phyloP scores from a whole-genome alignment of 2,888 invertebrate species.

The Thyatira batis region DNA sequence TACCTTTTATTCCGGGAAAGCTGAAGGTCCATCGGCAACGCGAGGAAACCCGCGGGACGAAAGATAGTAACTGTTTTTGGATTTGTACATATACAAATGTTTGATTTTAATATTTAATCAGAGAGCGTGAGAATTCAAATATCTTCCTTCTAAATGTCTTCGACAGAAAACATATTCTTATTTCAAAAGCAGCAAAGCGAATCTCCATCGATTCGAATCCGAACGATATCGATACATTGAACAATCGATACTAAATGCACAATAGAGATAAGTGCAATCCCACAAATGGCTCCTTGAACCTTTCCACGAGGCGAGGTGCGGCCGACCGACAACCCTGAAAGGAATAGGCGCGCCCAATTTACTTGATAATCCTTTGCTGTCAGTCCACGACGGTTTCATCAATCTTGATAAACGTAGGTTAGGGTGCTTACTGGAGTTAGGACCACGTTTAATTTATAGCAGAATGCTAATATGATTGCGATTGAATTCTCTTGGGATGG shows the following conservation, averaged over 20 bases:
- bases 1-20: too few relatives aligned
- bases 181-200: too few relatives aligned
- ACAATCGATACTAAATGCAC: background rate
- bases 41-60: too few relatives aligned
- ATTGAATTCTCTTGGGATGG: too few relatives aligned
- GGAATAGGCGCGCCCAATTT: conserved; percentile 9
- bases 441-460: background rate
- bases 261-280: conserved; percentile 12
- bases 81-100: too few relatives aligned
- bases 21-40: too few relatives aligned
- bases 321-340: conserved; percentile 10
- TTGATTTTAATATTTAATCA: too few relatives aligned
- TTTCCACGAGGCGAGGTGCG: conserved; percentile 10
- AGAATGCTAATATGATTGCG: background rate
- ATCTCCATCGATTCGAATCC: background rate
- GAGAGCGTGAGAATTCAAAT: too few relatives aligned
- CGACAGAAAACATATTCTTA: too few relatives aligned
- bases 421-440: background rate
- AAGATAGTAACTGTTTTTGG: too few relatives aligned
- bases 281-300: conserved; percentile 12
- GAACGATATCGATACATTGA: background rate
- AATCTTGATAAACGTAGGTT: conserved; percentile 5
- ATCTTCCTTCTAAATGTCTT: too few relatives aligned
- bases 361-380: conserved; percentile 11
- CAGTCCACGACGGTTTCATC: conserved; percentile 3